A percentile compares a stretch with the other conserved stretches of the same genome.
These are phyloP conservation scores for Apocrypta bakeri DNA, from an alignment of 1,140 invertebrate genomes.

Conservation along the genomic window DNA sequence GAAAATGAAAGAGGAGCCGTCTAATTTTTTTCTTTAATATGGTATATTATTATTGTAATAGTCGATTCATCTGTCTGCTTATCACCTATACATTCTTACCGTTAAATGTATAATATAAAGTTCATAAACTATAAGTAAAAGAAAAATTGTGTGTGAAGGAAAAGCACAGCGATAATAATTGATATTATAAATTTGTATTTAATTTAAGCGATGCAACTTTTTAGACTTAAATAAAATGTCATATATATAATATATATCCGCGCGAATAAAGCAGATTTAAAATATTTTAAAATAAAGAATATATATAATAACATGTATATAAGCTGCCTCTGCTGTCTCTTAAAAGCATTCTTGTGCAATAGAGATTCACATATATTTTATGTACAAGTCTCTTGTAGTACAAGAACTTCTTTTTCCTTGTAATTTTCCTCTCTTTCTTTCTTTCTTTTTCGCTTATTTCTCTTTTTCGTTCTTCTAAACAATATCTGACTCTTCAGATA, in stretches of 20 bases:
- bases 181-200: constrained; percentile 50
- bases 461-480: constrained; percentile 33
- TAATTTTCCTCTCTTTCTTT: constrained; percentile 27
- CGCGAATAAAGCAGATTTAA: constrained; percentile 43
- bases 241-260: constrained; percentile 50
- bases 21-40: constrained; percentile 23
- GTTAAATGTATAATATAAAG: constrained; percentile 38
- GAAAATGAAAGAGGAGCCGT: constrained; percentile 32
- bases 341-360: constrained; percentile 41
- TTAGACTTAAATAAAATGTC: constrained; percentile 51
- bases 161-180: constrained; percentile 48
- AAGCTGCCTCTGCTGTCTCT: constrained; percentile 42
- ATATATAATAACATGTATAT: constrained; percentile 47
- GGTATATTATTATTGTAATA: constrained; percentile 38
- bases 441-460: constrained; percentile 3
- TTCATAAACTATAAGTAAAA: constrained; percentile 38
- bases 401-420: constrained; percentile 40
- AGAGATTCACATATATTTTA: constrained; percentile 49
- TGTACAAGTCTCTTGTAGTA: constrained; percentile 48
- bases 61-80: constrained; percentile 31
- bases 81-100: constrained; percentile 47
- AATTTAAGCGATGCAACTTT: constrained; percentile 51
- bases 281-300: constrained; percentile 46
- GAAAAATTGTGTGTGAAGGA: constrained; percentile 40
- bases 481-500: constrained; percentile 34